phyloP scores from a whole-genome alignment of 1,140 invertebrate genomes.

The Orussus abietinus region DNA sequence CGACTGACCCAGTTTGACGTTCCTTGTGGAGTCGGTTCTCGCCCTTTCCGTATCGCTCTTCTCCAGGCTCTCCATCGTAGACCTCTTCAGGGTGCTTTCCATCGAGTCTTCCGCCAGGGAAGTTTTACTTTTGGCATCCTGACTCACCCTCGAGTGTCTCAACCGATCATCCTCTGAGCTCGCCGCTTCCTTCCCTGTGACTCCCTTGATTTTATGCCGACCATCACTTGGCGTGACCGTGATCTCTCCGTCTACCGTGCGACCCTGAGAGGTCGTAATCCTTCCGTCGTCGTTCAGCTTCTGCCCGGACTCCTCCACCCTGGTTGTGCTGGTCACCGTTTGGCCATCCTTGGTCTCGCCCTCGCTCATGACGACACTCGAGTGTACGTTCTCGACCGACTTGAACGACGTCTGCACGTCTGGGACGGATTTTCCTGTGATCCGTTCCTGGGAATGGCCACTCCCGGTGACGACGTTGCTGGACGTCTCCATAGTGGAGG shows the following conservation, averaged over 20 bases:
- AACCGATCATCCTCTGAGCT: no score
- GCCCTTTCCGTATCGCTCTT: not conserved
- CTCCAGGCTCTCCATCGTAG: no score
- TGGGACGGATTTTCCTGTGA: not conserved
- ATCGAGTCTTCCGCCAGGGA: no score
- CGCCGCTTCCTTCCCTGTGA: no score
- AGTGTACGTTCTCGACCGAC: constrained; percentile 25
- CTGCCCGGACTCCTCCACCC: constrained; percentile 21
- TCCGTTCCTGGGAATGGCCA: not conserved
- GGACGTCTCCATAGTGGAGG: no score
- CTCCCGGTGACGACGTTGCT: constrained; percentile 9
- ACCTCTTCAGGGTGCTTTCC: no score
- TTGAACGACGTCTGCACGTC: constrained; percentile 10
- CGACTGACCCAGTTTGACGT: constrained; percentile 27
- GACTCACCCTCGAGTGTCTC: no score
- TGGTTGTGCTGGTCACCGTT: constrained; percentile 26
- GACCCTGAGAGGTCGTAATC: constrained; percentile 23
- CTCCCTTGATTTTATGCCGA: no score
- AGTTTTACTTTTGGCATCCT: no score
- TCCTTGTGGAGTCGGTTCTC: not conserved
- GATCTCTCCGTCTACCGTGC: constrained; percentile 29
- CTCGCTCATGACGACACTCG: constrained; percentile 23
- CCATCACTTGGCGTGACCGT: no score
- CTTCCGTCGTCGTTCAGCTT: constrained; percentile 34
- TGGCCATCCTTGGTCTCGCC: constrained; percentile 30